A percentile compares a stretch with the other conserved stretches of the same genome.
Evolutionary conservation across 1,140 invertebrate genomes (phyloP).

Genomic region (Trichonephila clavipes): DNA sequence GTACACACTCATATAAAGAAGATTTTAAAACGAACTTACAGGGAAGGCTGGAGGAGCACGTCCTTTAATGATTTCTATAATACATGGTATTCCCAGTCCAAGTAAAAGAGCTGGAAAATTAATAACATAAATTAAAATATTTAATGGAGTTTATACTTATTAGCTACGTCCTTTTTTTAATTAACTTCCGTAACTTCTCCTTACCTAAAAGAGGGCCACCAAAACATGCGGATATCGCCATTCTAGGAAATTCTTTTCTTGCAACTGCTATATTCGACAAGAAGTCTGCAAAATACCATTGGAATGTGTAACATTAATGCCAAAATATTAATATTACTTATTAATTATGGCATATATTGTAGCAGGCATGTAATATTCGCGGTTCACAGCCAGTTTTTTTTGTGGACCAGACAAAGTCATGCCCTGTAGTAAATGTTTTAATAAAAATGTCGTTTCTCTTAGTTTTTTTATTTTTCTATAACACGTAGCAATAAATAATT

Average conservation of each 20-base stretch:
- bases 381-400: too few relatives aligned
- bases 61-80: conserved; percentile 81
- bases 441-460: too few relatives aligned
- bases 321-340: too few relatives aligned
- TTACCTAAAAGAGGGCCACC: conserved; percentile 87
- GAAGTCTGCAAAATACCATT: conserved; percentile 82
- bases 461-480: too few relatives aligned
- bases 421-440: too few relatives aligned
- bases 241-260: conserved; percentile 85
- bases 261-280: conserved; percentile 86
- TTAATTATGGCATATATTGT: too few relatives aligned
- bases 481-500: too few relatives aligned
- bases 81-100: conserved; percentile 84
- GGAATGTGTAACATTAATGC: too few relatives aligned
- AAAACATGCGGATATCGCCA: conserved; percentile 87
- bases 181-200: not conserved
- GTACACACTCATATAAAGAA: too few relatives aligned
- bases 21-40: conserved; percentile 34
- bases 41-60: not conserved
- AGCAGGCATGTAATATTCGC: too few relatives aligned
- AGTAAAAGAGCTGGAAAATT: conserved; percentile 82
- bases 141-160: not conserved
- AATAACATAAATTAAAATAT: not conserved
- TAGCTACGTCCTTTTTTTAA: too few relatives aligned
- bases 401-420: too few relatives aligned